Conservation (phyloP, 2,113 vertebrate species). For the Pseudopipra pipra region DNA sequence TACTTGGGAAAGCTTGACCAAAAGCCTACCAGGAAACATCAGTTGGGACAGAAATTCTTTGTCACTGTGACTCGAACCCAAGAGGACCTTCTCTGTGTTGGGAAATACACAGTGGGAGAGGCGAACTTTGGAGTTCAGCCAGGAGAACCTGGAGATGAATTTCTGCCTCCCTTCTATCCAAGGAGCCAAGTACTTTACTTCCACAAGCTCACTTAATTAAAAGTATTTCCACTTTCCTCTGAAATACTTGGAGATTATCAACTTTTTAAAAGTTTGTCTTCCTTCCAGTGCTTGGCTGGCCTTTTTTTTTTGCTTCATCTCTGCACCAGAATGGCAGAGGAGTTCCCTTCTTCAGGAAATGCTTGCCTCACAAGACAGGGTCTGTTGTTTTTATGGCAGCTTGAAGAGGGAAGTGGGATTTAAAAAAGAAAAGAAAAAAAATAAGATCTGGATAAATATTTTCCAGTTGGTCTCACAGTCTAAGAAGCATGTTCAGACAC, state of each 20-base stretch:
- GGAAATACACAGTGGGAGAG: background rate
- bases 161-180: background rate
- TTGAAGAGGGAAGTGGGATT: background rate
- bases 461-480: conserved; percentile 28
- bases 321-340: background rate
- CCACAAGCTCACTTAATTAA: background rate
- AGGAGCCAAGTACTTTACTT: background rate
- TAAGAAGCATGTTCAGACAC: conserved; percentile 1
- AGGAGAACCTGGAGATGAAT: background rate
- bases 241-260: background rate
- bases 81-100: background rate
- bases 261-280: background rate
- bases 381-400: background rate
- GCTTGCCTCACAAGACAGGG: background rate
- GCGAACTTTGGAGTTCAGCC: background rate
- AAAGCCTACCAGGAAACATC: background rate
- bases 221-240: background rate
- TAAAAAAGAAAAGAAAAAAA: background rate
- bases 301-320: background rate
- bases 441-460: background rate
- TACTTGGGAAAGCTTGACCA: background rate
- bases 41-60: background rate
- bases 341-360: background rate
- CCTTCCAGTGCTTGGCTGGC: background rate
- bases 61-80: background rate